These are phyloP conservation scores for Hesperophylax magnus DNA, from an alignment of 1,140 invertebrate species.

Conservation along the genomic window DNA sequence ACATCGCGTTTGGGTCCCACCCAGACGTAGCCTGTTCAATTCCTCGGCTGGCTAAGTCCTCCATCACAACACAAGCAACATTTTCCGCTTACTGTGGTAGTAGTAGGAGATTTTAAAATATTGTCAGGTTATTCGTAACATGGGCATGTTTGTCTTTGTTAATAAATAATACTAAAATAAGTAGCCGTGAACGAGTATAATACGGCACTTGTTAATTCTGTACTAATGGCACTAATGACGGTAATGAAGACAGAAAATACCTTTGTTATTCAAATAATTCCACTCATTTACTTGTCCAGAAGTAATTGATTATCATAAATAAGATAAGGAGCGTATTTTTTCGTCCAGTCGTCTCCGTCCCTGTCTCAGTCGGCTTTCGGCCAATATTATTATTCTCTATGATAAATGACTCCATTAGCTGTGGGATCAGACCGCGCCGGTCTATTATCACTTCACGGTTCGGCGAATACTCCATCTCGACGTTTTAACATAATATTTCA, in stretches of 20 bases:
- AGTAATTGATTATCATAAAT: slow-evolving; percentile 29
- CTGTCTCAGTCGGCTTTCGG: slow-evolving; percentile 26
- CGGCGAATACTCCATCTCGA: slow-evolving; percentile 39
- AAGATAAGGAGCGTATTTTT: slow-evolving; percentile 15
- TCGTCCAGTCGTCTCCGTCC: slow-evolving; percentile 5
- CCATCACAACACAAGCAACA: too few species aligned
- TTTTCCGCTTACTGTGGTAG: too few species aligned
- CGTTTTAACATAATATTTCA: slow-evolving; percentile 38
- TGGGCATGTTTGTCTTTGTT: too few species aligned
- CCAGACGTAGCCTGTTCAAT: too few species aligned
- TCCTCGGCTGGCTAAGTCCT: too few species aligned
- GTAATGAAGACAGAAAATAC: slow-evolving; percentile 6
- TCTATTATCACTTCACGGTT: slow-evolving; percentile 38
- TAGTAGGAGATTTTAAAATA: too few species aligned
- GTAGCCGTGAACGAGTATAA: too few species aligned
- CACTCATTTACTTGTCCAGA: slow-evolving; percentile 14
- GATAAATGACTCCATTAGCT: slow-evolving; percentile 43
- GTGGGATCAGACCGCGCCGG: slow-evolving; percentile 30
- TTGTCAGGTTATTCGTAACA: too few species aligned
- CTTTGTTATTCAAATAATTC: slow-evolving; percentile 30
- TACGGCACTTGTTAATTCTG: too few species aligned
- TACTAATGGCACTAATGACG: neutral
- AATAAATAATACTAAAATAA: too few species aligned
- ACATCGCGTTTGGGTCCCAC: too few species aligned
- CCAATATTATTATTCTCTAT: slow-evolving; percentile 42